Base-by-base conservation (phyloP, 2,888 invertebrate species). In the Petrolisthes cinctipes region DNA sequence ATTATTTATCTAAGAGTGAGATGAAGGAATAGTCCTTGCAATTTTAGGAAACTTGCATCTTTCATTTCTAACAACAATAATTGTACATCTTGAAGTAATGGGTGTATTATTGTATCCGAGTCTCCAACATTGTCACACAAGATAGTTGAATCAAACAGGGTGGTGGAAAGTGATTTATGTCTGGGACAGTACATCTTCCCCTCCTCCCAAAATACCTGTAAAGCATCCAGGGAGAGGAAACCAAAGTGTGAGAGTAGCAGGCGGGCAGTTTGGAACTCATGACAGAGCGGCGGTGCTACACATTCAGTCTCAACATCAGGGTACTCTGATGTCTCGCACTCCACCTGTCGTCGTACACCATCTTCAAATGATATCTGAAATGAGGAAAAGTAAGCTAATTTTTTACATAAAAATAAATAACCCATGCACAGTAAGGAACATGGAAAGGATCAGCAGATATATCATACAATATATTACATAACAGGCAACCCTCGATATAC, bases 191-290 rank as follows among this genome's bases (percentile, higher is more conserved):
- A 37, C 37, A 37, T 37, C 37, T n/a, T 6, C n/a, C 7, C n/a
- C 11, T 81, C 37, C n/a, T 73, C 6, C 11, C 66, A 71, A 37
- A 20, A 9, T 66, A 90, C 90, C 88, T 90, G 94, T 68, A 94
- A 93, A 71, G 95, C 95, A 85, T 94, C 93, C 68, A 94, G 92
- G 7, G 94, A 94, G 23, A 99, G 93, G 92, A 98, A 96, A 0
- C 99, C 99, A 93, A 99, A 98, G 93, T 99, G 98, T 4, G 98
- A 98, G 23, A 99, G 94, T 93, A 99, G 98, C 54, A 99, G 94
- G 82, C 99, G 94, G 1, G 99, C 97, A 0, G 99, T 98, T 93
- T 99, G 98, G 92, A 98, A 99, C 92, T 98, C 98, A 86, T 97
- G 96, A 91, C 97, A 97, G 4, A 96, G 95, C 4, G 95, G 94